Evolutionary conservation across 2,113 vertebrate genomes (phyloP).

Genomic region (Rhynchopsitta pachyrhyncha): DNA sequence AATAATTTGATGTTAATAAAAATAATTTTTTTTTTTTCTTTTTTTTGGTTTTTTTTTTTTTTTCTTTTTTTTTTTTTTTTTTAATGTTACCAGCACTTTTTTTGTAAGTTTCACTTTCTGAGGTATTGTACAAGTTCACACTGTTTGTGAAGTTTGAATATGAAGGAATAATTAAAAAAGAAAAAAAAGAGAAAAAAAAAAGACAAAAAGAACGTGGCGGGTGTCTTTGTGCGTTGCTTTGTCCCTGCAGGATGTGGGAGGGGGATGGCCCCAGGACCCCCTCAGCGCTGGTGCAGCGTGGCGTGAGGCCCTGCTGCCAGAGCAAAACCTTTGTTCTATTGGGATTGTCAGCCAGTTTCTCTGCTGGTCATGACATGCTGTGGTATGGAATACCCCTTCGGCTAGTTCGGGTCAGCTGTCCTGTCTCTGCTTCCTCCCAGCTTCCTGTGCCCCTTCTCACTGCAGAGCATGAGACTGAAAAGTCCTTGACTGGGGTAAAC

Average conservation of each 20-base stretch:
- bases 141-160: slow-evolving; percentile 91
- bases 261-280: too few species aligned
- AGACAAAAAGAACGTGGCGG: slow-evolving; percentile 61
- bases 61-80: slow-evolving; percentile 77
- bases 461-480: not conserved
- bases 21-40: too few species aligned
- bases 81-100: slow-evolving; percentile 89
- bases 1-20: too few species aligned
- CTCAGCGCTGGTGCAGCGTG: accelerated
- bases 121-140: slow-evolving; percentile 90
- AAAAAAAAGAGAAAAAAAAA: slow-evolving; percentile 14
- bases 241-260: not conserved
- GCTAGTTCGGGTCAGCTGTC: not conserved
- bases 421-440: not conserved
- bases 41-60: slow-evolving; percentile 72
- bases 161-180: slow-evolving; percentile 87
- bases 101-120: slow-evolving; percentile 89
- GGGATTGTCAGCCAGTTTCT: not conserved
- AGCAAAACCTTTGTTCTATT: accelerated
- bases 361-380: not conserved
- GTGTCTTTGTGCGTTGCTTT: slow-evolving; percentile 52
- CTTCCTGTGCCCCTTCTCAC: not conserved
- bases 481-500: not conserved
- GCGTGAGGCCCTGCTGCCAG: not conserved
- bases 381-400: not conserved